These are phyloP conservation scores for Mormyrops boulengeri DNA, from an alignment of 2,797 vertebrate species.

Conservation along the genomic window DNA sequence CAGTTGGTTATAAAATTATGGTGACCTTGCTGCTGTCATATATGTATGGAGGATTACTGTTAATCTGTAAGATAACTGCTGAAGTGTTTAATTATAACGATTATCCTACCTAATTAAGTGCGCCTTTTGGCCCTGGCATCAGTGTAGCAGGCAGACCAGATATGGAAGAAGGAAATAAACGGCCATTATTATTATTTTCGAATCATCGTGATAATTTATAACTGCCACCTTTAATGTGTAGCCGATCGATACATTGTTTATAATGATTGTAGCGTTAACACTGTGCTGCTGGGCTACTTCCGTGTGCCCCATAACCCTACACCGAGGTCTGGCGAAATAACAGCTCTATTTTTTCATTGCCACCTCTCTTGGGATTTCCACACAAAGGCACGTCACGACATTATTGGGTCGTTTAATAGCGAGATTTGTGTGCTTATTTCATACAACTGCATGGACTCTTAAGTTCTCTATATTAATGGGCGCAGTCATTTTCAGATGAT, in stretches of 20 bases:
- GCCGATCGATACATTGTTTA: neutral
- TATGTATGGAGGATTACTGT: neutral
- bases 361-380: neutral
- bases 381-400: conserved; percentile 1
- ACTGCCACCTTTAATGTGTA: neutral
- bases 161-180: neutral
- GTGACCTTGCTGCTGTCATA: neutral
- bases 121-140: neutral
- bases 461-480: neutral
- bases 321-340: neutral
- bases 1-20: neutral
- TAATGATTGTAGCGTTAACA: neutral
- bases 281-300: neutral
- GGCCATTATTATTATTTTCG: neutral
- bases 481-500: conserved; percentile 7
- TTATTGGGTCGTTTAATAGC: neutral
- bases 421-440: neutral
- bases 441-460: neutral
- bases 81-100: neutral
- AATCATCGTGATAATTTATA: neutral
- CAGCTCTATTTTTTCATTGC: neutral
- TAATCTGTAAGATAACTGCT: neutral
- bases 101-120: neutral
- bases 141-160: neutral
- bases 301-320: neutral